Percentiles rank a stretch among this genome's conserved stretches.
Evolutionary conservation across 2,888 invertebrate species (phyloP).

Genomic region (Branchipolynoe longqiensis): DNA sequence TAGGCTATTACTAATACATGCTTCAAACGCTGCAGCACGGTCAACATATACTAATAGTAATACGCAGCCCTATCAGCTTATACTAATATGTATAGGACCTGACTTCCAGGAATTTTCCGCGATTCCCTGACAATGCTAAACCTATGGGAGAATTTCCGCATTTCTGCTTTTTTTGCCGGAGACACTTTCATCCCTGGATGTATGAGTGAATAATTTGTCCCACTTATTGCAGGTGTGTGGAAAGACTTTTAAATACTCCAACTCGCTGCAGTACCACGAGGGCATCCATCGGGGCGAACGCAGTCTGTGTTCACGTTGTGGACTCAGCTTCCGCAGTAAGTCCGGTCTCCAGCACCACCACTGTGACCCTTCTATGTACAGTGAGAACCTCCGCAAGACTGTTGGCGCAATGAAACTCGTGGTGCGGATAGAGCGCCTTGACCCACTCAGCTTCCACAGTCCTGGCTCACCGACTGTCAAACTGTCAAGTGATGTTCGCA

Average conservation of each 20-base stretch:
- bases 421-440: background rate
- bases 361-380: constrained; percentile 54
- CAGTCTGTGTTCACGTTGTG: constrained; percentile 61
- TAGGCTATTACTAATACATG: too few relatives aligned
- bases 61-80: too few relatives aligned
- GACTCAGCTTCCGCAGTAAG: constrained; percentile 47
- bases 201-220: too few relatives aligned
- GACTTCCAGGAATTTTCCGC: too few relatives aligned
- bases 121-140: too few relatives aligned
- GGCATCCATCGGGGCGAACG: constrained; percentile 62
- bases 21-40: too few relatives aligned
- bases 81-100: too few relatives aligned
- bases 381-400: background rate
- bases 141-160: too few relatives aligned
- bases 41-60: too few relatives aligned
- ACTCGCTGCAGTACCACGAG: constrained; percentile 65
- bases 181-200: too few relatives aligned
- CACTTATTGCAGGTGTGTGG: constrained; percentile 57
- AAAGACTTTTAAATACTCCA: constrained; percentile 65
- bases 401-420: background rate
- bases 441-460: background rate
- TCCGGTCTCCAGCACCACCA: constrained; percentile 55
- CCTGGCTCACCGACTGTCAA: background rate
- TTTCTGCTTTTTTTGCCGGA: too few relatives aligned
- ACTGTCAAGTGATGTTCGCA: background rate